Conservation (phyloP, 1,140 invertebrate species). For the Copidosoma floridanum region DNA sequence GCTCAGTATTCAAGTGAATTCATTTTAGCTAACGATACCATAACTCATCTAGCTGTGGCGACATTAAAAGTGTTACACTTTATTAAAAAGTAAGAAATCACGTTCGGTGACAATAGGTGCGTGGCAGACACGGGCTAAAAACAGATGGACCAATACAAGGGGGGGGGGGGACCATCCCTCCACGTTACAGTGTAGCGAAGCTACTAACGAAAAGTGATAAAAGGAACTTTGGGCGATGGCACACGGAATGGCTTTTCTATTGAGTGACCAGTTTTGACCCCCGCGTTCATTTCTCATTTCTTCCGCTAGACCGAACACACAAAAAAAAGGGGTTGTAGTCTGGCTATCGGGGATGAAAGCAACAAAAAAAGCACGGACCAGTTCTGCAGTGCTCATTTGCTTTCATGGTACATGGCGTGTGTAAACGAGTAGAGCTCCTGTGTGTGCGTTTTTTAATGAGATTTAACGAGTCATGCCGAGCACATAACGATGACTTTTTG, state of each 20-base stretch:
- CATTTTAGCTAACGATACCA: too few species aligned
- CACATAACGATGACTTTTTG: neutral
- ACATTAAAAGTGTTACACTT: neutral
- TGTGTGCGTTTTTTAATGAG: neutral
- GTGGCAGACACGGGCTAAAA: too few species aligned
- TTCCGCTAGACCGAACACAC: neutral
- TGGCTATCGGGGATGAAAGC: neutral
- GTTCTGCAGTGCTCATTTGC: conserved; percentile 4
- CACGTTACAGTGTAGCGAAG: too few species aligned
- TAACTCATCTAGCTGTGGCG: too few species aligned
- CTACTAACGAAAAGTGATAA: too few species aligned
- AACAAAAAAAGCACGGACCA: conserved; percentile 11
- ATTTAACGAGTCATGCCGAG: neutral
- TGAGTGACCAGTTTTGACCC: conserved; percentile 17
- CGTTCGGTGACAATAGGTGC: neutral
- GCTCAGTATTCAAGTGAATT: too few species aligned
- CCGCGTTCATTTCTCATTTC: neutral
- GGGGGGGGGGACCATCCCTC: neutral
- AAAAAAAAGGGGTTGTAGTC: neutral
- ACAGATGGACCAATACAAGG: neutral
- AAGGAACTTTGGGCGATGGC: conserved; percentile 17
- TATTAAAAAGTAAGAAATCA: conserved; percentile 22
- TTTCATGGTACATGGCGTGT: neutral
- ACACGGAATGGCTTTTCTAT: conserved; percentile 35
- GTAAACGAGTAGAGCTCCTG: too few species aligned